These are phyloP conservation scores for Aleiodes testaceus DNA, from an alignment of 2,888 invertebrate species.

Conservation along the genomic window DNA sequence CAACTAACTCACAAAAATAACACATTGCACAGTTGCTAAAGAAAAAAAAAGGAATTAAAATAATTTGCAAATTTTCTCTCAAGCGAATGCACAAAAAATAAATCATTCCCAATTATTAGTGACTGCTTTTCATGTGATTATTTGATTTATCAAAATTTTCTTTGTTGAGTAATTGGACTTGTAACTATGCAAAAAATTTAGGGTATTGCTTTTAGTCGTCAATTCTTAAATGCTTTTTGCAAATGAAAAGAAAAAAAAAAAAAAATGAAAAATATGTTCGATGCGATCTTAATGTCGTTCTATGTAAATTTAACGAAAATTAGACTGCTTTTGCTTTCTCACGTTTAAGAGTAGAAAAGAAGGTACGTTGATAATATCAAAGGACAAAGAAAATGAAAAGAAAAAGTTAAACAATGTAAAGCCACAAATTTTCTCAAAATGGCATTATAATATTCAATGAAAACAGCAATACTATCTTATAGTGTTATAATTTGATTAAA, in stretches of 20 bases:
- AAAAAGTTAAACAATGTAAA: neutral
- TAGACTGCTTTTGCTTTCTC: conserved; percentile 35
- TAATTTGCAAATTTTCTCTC: conserved; percentile 36
- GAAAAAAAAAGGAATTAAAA: neutral
- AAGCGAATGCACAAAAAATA: conserved; percentile 29
- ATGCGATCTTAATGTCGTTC: conserved; percentile 41
- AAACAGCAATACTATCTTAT: conserved; percentile 13
- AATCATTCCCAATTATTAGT: conserved; percentile 12
- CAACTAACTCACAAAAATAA: conserved; percentile 10
- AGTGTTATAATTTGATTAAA: conserved; percentile 17
- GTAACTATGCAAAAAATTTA: conserved; percentile 12
- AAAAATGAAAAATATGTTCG: conserved; percentile 15
- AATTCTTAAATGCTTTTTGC: conserved; percentile 28
- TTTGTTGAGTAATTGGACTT: conserved; percentile 9
- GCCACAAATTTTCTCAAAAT: conserved; percentile 32
- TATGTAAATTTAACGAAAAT: conserved; percentile 36
- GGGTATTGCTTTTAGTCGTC: conserved; percentile 17
- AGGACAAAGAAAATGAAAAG: conserved; percentile 24
- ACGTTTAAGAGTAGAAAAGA: conserved; percentile 33
- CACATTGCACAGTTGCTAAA: conserved; percentile 16
- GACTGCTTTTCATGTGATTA: conserved; percentile 14
- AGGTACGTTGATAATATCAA: conserved; percentile 23
- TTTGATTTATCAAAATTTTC: neutral
- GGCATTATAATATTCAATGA: conserved; percentile 20
- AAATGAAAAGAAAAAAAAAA: neutral